Evolutionary conservation across 2,888 invertebrate species (phyloP).

Genomic region (Seira sanloemensis): DNA sequence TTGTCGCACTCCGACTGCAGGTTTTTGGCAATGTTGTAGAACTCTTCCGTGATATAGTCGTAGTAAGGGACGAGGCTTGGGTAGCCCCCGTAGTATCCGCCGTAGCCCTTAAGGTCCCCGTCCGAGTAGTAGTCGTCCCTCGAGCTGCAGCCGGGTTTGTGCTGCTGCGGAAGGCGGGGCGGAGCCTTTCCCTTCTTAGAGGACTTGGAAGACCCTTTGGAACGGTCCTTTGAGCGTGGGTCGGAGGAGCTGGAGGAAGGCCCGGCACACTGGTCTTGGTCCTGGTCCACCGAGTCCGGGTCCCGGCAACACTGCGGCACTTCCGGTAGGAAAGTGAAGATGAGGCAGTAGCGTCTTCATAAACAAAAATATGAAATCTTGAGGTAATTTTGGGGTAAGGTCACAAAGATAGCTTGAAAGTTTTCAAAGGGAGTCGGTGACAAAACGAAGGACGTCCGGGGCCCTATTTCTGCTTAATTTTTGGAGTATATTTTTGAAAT

Average conservation of each 20-base stretch:
- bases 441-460: no score
- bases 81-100: constrained; percentile 58
- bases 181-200: constrained; percentile 33
- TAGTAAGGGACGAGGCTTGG: constrained; percentile 73
- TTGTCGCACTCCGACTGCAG: constrained; percentile 72
- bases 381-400: no score
- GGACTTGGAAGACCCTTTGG: constrained; percentile 39
- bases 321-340: constrained; percentile 73
- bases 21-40: constrained; percentile 71
- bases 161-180: constrained; percentile 34
- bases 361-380: constrained; percentile 69
- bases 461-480: no score
- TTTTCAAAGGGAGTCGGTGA: no score
- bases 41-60: constrained; percentile 73
- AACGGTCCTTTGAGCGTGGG: background rate
- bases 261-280: constrained; percentile 23
- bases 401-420: no score
- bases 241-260: background rate
- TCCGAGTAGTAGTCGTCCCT: constrained; percentile 72
- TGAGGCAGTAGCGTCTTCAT: constrained; percentile 71
- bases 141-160: constrained; percentile 37
- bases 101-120: constrained; percentile 70
- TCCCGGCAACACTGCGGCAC: constrained; percentile 66
- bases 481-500: no score
- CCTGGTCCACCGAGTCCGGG: constrained; percentile 57